Evolutionary conservation across 2,888 invertebrate genomes (phyloP), one percentile per base, ranked within the genome.

Genomic region (Omphaloscelis lunosa): DNA sequence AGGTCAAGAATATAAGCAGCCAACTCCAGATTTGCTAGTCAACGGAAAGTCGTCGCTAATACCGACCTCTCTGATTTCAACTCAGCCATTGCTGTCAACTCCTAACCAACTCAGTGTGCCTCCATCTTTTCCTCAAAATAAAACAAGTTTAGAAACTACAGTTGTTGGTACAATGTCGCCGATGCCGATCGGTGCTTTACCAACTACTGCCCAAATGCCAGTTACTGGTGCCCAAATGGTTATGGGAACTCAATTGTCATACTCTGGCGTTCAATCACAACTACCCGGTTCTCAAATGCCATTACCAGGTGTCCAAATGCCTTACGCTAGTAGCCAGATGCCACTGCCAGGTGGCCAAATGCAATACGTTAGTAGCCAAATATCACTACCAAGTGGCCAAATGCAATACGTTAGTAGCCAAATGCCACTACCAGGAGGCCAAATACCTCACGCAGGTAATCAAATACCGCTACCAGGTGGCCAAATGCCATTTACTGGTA

Each of bases 1-100:
- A 88, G 94, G 94, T 48, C 72, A 85, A 75, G 83, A 84, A 17
- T 91, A 93, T 75, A 94, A 94, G 79, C 95, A 94, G 77, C 87
- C 90, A 41, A 94, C 95, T 12, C 96, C 96, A 56, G 96, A 96
- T 85, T 91, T 96, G 29, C 87, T 96, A 4, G 95, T 96, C 0
- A 96, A 93, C 67, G 95, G 95, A 3, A 93, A 91, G 79, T 83
- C 89, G 0, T 82, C 88, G 58, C 83, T 83, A 76, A 62, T 85
- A 0, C 86, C 89, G 23, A 63, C 72, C 0, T 82, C 87, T 20
- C 62, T 78, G 6, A 79, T 83, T 1, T 76, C 85, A 17, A 73
- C 73, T 20, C 84, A 86, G 58, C 79, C 88, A 48, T 27, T 75
- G 15, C 39, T 75, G 7, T 51, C 72, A 45, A 86, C 89, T 15